These are phyloP conservation scores for Pomacea maculata DNA, from an alignment of 1,140 invertebrate species.

Conservation along the genomic window DNA sequence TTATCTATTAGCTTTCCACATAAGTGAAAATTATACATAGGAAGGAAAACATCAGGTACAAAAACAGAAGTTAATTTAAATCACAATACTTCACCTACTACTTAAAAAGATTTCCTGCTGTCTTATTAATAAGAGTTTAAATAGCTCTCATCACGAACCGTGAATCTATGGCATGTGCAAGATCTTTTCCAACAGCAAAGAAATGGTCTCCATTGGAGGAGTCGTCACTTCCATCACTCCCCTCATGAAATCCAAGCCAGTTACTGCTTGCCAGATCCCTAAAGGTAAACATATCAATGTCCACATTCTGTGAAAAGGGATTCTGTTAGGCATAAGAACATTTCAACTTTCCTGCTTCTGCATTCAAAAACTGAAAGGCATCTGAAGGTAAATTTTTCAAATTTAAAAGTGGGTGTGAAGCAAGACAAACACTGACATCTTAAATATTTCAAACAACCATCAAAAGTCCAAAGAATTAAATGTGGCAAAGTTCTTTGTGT, in stretches of 20 bases:
- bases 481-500: not conserved
- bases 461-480: not conserved
- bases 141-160: constrained; percentile 36
- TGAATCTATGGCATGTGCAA: constrained; percentile 49
- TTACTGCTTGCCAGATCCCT: constrained; percentile 48
- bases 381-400: too few species aligned
- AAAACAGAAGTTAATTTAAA: not conserved
- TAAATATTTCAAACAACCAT: too few species aligned
- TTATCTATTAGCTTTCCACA: not conserved
- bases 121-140: not conserved
- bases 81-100: too few species aligned
- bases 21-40: not conserved
- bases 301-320: not conserved
- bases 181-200: constrained; percentile 52
- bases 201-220: constrained; percentile 59
- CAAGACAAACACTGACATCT: too few species aligned
- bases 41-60: not conserved
- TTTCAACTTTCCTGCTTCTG: not conserved
- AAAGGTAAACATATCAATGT: not conserved
- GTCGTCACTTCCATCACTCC: constrained; percentile 58
- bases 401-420: not conserved
- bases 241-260: constrained; percentile 58
- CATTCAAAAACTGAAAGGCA: too few species aligned
- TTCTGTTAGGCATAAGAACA: too few species aligned
- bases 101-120: not conserved